A percentile compares a stretch with the other conserved stretches of the same genome.
Conservation (phyloP, 1,140 invertebrate genomes). For the Portunus trituberculatus region DNA sequence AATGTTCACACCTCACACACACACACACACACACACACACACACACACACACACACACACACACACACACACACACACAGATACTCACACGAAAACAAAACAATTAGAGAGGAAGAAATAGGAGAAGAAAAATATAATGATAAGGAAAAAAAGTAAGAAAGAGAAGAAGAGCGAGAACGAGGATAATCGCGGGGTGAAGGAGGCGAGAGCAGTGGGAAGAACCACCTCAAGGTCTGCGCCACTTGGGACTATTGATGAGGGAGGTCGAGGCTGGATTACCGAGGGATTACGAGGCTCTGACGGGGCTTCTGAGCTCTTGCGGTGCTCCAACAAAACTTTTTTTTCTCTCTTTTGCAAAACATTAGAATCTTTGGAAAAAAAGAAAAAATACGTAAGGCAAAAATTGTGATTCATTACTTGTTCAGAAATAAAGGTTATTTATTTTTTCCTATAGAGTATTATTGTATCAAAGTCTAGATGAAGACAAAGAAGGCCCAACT, state of each 20-base stretch:
- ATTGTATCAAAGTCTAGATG: no score
- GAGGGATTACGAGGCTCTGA: neutral
- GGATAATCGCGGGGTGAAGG: neutral
- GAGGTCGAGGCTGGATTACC: neutral
- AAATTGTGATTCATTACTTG: neutral
- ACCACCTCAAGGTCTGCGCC: neutral
- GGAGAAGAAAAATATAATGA: neutral
- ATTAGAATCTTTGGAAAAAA: neutral
- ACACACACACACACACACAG: no score
- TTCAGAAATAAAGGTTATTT: no score
- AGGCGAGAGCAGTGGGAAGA: neutral
- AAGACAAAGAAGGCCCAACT: no score
- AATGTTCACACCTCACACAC: no score
- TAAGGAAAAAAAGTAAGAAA: neutral
- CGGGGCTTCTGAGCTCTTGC: neutral
- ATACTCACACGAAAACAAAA: no score
- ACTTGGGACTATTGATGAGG: neutral
- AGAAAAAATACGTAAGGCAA: neutral
- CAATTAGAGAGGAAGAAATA: neutral
- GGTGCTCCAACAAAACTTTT: neutral
- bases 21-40: no score
- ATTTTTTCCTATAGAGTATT: no score
- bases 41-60: no score
- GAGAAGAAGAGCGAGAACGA: neutral
- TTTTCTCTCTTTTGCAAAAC: neutral